Evolutionary conservation across 2,113 vertebrate species (phyloP).

Genomic region (Nematolebias whitei): DNA sequence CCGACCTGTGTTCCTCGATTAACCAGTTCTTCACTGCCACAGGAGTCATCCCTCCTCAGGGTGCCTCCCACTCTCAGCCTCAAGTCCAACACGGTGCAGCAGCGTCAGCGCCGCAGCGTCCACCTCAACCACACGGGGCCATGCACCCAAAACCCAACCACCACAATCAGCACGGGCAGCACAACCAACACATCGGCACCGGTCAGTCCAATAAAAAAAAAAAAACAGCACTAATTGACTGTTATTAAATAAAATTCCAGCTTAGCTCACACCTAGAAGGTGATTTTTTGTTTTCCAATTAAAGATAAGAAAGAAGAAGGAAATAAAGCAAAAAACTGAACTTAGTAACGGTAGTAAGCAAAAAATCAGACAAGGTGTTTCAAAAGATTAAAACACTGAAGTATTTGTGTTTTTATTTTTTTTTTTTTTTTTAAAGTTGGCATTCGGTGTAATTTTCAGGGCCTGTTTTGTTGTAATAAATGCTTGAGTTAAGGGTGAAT

Average conservation of each 20-base stretch:
- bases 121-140: slow-evolving; percentile 73
- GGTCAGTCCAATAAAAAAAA: slow-evolving; percentile 55
- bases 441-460: background rate
- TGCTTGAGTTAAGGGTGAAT: slow-evolving; percentile 1
- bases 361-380: background rate
- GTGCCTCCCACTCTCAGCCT: slow-evolving; percentile 77
- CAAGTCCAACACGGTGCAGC: slow-evolving; percentile 76
- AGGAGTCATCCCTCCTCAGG: slow-evolving; percentile 85
- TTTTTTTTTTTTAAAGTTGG: background rate
- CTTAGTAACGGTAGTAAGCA: too few species aligned
- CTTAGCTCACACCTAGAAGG: background rate
- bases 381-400: background rate
- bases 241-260: background rate
- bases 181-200: slow-evolving; percentile 80
- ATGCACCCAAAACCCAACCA: slow-evolving; percentile 83
- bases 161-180: slow-evolving; percentile 74
- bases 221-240: too few species aligned
- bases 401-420: background rate
- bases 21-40: slow-evolving; percentile 89
- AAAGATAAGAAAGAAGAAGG: too few species aligned
- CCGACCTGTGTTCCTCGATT: slow-evolving; percentile 88
- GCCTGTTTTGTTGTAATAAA: background rate
- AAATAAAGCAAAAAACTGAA: background rate
- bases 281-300: background rate
- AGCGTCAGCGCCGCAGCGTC: slow-evolving; percentile 69